Evolutionary conservation across 2,113 vertebrate species (phyloP).

Genomic region (Numenius arquata): DNA sequence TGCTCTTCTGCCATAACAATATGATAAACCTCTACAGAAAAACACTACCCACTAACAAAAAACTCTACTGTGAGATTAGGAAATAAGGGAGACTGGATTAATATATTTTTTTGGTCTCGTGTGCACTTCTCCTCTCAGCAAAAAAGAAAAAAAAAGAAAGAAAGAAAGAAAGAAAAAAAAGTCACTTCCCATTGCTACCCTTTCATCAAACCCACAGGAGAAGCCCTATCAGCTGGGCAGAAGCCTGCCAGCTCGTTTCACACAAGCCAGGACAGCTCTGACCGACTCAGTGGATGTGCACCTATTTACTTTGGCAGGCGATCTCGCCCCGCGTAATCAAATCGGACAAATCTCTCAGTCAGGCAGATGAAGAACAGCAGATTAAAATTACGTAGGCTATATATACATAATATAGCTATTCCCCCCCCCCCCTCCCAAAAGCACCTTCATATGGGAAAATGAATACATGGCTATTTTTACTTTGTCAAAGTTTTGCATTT

Average conservation of each 20-base stretch:
- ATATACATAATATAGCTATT: neutral
- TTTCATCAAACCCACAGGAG: neutral
- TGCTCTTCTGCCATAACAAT: neutral
- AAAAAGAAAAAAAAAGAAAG: neutral
- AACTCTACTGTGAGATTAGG: neutral
- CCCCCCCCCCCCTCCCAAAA: neutral
- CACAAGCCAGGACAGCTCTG: neutral
- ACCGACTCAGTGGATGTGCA: neutral
- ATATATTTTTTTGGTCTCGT: neutral
- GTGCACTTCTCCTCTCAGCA: neutral
- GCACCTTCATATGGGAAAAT: neutral
- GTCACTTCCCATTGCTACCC: neutral
- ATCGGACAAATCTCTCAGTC: neutral
- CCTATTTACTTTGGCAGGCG: neutral
- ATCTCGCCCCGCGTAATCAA: neutral
- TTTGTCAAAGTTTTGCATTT: conserved; percentile 96
- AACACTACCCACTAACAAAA: neutral
- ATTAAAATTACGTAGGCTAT: neutral
- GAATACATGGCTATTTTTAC: conserved; percentile 67
- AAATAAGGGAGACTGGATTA: neutral
- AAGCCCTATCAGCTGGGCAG: neutral
- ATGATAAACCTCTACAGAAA: neutral
- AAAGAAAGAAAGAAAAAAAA: neutral
- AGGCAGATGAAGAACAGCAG: neutral
- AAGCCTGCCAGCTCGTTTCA: neutral